Evolutionary conservation across 2,797 vertebrate genomes (phyloP), one percentile per base, ranked within the genome.

Genomic region (Rhynchonycteris naso): DNA sequence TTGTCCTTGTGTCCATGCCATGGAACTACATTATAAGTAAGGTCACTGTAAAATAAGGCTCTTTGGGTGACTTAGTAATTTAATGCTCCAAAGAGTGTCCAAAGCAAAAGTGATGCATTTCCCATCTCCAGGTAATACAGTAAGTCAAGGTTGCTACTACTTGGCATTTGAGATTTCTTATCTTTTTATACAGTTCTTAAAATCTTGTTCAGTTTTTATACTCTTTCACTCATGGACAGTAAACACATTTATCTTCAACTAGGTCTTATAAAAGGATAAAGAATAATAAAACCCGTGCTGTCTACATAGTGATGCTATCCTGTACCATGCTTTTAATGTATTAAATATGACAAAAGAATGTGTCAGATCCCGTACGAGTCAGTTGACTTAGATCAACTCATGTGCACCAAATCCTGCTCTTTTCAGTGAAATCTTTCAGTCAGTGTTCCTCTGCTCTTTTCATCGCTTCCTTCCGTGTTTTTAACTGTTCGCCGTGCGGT

Each of bases 1-100:
- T 72, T 65, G 50, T 80, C 79, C 66, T 84, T 91, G 50, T 82
- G 75, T 74, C 76, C 59, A 15, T 61, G 50, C 54, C 80, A 50
- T 54, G 58, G 16, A 71, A 38, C 35, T 68, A 54, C 50, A n/a
- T 84, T 94, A 12, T 61, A 72, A 86, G 58, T 82, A 88, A 91
- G 52, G 79, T 75, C 81, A 86, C 47, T 26, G 50, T 50, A 28
- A 33, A 65, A 43, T 30, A 80, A 54, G 54, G 0, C 86, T 52
- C 63, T 88, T 90, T 63, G 38, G 35, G 38, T 63, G 78, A 90
- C 56, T 93, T 95, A 80, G 82, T 88, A 94, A 95, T 94, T 85
- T 96, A 97, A 65, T 68, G 43, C 14, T 90, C 26, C 18, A 28
- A 95, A 88, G 88, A 86, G 56, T 56, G 26, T 68, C 52, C 58